Evolutionary conservation across 92 coral and sea anemone species (phyloP).

Genomic region (Parazoanthus atlanticus): DNA sequence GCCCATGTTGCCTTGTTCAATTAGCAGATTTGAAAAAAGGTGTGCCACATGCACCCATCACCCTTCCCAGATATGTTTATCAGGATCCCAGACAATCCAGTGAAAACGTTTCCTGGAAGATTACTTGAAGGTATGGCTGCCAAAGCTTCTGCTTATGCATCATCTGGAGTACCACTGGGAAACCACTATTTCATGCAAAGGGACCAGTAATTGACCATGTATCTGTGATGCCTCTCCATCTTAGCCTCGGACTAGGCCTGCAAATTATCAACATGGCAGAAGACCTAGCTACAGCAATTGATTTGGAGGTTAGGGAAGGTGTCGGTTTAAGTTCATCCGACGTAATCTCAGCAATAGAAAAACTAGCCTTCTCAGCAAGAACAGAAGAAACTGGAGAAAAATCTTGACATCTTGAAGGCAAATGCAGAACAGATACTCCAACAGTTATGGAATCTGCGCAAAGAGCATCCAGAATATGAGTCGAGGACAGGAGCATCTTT

Average conservation of each 20-base stretch:
- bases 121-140: background rate
- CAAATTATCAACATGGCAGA: conserved; percentile 48
- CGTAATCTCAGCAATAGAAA: conserved; percentile 29
- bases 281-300: conserved; percentile 43
- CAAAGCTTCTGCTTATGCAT: background rate
- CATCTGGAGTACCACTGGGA: background rate
- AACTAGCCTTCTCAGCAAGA: background rate
- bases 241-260: conserved; percentile 58
- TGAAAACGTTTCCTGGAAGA: background rate
- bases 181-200: conserved; percentile 30
- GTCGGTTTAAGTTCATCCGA: conserved; percentile 42
- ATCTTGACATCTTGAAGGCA: background rate
- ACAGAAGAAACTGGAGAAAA: background rate
- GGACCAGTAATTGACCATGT: conserved; percentile 47
- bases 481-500: background rate
- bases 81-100: background rate
- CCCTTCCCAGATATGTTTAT: background rate
- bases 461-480: background rate
- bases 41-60: background rate
- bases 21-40: background rate
- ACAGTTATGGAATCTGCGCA: background rate
- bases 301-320: conserved; percentile 45
- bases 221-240: conserved; percentile 60
- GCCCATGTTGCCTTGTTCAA: background rate
- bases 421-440: conserved; percentile 2